A percentile compares a stretch with the other conserved stretches of the same genome.
Evolutionary conservation across 2,888 invertebrate species (phyloP).

Genomic region (Oxyteleia sp.): DNA sequence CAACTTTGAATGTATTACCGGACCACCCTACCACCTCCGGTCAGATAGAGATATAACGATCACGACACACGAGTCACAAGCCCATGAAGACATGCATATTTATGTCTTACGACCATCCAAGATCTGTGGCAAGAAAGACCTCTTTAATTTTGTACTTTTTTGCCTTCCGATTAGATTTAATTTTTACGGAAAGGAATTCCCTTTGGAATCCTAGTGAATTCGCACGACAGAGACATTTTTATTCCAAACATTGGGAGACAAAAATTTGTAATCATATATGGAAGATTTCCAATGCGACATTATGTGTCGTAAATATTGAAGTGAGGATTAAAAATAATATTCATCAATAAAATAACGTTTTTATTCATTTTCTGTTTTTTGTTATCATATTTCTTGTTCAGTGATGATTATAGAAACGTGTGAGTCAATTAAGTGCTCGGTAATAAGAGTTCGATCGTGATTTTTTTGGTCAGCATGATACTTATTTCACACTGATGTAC

Average conservation of each 20-base stretch:
- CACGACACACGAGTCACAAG: conserved; percentile 84
- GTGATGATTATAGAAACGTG: no score
- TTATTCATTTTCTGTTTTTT: no score
- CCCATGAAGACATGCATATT: conserved; percentile 83
- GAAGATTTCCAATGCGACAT: no score
- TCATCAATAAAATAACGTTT: no score
- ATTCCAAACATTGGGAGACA: not conserved
- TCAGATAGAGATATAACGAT: conserved; percentile 87
- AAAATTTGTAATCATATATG: no score
- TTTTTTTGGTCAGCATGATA: conserved; percentile 73
- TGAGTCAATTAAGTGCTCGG: no score
- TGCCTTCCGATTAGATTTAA: conserved; percentile 38
- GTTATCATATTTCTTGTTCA: no score
- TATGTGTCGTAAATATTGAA: no score
- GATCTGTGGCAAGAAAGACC: conserved; percentile 64
- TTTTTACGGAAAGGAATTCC: conserved; percentile 13
- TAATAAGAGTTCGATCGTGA: conserved; percentile 74
- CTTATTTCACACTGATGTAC: conserved; percentile 73
- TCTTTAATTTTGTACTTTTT: conserved; percentile 46
- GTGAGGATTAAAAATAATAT: no score
- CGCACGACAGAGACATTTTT: no score
- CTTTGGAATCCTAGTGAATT: no score
- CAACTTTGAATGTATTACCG: conserved; percentile 87
- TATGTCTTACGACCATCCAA: conserved; percentile 79
- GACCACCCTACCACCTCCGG: conserved; percentile 82